Conservation (phyloP, 2,113 vertebrate species). For the Mastomys coucha region DNA sequence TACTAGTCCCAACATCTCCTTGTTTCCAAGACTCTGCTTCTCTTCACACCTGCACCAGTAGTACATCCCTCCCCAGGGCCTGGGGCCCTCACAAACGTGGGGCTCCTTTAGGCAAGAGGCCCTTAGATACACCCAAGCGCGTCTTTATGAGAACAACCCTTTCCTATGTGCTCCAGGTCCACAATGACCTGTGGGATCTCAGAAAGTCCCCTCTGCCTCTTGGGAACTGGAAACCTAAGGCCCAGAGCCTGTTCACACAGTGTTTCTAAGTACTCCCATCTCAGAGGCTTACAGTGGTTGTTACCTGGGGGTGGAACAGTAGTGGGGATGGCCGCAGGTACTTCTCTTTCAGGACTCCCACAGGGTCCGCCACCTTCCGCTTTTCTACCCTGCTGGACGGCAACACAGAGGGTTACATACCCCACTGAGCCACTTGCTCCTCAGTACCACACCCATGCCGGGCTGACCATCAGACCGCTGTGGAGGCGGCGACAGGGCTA, state of each 20-base stretch:
- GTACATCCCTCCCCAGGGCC: neutral
- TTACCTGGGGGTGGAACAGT: constrained; percentile 98
- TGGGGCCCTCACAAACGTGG: accelerated
- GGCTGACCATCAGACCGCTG: accelerated
- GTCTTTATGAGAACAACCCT: accelerated
- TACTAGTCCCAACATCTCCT: neutral
- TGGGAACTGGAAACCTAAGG: accelerated
- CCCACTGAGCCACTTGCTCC: neutral
- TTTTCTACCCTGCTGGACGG: constrained; percentile 99
- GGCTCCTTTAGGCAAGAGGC: neutral
- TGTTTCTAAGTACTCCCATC: accelerated
- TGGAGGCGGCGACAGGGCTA: accelerated
- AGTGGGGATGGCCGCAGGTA: constrained; percentile 95
- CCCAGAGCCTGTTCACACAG: neutral
- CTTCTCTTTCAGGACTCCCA: constrained; percentile 98
- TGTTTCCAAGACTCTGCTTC: neutral
- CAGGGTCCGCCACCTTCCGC: constrained; percentile 98
- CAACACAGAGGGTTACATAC: constrained; percentile 98
- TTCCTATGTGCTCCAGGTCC: neutral
- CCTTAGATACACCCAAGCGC: accelerated
- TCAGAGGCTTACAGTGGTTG: accelerated
- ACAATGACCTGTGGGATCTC: neutral
- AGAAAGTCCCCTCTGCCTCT: neutral
- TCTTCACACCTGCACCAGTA: accelerated
- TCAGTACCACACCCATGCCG: accelerated